Base-by-base conservation (phyloP, 2,113 vertebrate species). In the Bufo gargarizans region DNA sequence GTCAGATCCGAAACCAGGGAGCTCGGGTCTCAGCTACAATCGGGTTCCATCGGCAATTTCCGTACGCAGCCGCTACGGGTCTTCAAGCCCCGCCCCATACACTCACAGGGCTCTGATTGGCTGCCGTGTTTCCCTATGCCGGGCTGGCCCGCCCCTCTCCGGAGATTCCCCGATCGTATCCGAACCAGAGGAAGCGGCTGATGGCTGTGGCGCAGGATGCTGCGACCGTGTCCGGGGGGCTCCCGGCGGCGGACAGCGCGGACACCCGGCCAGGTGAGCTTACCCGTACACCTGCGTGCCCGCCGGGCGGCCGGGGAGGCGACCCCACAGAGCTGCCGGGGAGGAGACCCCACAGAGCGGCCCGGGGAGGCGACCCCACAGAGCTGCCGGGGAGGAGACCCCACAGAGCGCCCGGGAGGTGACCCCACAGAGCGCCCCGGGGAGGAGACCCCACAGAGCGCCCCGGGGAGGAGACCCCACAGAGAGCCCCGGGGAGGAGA, bases 181-280 rank as follows among this genome's bases (percentile, higher is more conserved):
- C 63, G 63, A 87, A 43, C 10, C 19, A 6, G 17, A 59, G 77
- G 33, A 59, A 79, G 14, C 63, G 63, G 49, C 65, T 58, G 58
- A 87, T 87, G 86, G 78, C 77, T 87, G 22, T 13, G 88, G 82
- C 87, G 14, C 78, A 77, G 3, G 88, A 90, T 4, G 90, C 82
- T 69, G 86, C 85, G 16, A 85, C 79, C 50, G 89, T 86, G 67
- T 76, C 45, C 55, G 85, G 92, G 85, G 76, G 77, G 16, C 7
- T 20, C 6, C 22, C 82, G 4, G 80, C 43, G 33, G 72, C 49
- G 16, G 45, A 76, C 43, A 22, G 0, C 5, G 8, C 17, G 5
- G 45, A 16, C 19, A 3, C 17, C 58, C 3, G 6, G 6, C 13
- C 43, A 49, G 81, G 81, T 63, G 45, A 67, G 56, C 10, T 10